Evolutionary conservation across 2,888 invertebrate genomes (phyloP).

Genomic region (Rhodophaea formosa): DNA sequence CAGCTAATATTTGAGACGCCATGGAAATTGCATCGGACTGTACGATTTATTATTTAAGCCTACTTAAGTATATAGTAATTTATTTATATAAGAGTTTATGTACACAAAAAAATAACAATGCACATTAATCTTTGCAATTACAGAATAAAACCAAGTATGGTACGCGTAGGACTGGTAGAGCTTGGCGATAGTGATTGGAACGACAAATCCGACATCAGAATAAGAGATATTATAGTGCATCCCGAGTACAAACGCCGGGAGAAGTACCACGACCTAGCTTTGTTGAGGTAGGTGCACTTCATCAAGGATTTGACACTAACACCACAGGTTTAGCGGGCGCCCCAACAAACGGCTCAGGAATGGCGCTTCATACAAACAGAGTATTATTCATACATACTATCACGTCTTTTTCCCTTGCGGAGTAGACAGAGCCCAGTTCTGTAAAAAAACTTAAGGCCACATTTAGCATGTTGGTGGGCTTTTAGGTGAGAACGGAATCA

Average conservation of each 20-base stretch:
- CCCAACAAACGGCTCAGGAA: neutral
- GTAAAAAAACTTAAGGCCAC: too few relatives aligned
- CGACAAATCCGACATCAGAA: conserved; percentile 48
- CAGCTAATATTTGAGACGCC: too few relatives aligned
- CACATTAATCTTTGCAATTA: conserved; percentile 24
- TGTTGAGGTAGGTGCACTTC: conserved; percentile 54
- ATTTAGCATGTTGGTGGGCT: too few relatives aligned
- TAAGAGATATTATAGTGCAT: conserved; percentile 50
- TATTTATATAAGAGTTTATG: neutral
- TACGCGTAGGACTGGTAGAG: conserved; percentile 59
- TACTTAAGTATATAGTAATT: too few relatives aligned
- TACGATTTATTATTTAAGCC: too few relatives aligned
- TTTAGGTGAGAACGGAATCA: too few relatives aligned
- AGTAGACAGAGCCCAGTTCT: too few relatives aligned
- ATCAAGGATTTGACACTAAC: neutral
- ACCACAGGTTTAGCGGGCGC: too few relatives aligned
- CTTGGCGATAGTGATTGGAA: conserved; percentile 46
- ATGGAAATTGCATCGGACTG: too few relatives aligned
- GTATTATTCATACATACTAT: neutral
- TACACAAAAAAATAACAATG: neutral
- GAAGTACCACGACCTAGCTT: conserved; percentile 68
- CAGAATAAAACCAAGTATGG: conserved; percentile 58
- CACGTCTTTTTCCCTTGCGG: too few relatives aligned
- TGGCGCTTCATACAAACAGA: neutral
- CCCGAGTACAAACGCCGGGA: conserved; percentile 55